Base-by-base conservation (phyloP, 1,140 invertebrate genomes). In the Hyposmocoma kahamanoa region DNA sequence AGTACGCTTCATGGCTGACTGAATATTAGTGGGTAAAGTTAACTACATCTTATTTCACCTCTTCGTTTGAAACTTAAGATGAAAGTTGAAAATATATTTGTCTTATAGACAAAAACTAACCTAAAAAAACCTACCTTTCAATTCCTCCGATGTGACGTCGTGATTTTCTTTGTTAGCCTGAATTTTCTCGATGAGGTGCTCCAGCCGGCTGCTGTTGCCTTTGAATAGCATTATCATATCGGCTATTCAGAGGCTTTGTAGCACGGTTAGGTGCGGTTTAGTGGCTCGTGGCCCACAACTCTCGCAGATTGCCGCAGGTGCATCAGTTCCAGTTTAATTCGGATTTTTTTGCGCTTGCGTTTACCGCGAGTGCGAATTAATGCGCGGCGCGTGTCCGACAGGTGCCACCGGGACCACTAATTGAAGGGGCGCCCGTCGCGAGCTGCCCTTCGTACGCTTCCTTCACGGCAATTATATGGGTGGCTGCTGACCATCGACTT, bases 141-240 rank as follows among this genome's bases (percentile, higher is more conserved):
- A 77, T 50, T 88, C 87, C 47, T 88, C 86, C 3, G 87, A 67
- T 1, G 70, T 84, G n/a, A 86, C 85, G 59, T 87, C 85, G 81
- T 87, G 87, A 50, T 88, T 88, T 61, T 88, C 86, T 81, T 94
- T 94, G 60, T 92, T 93, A 2, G 92, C 92, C 68, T 95, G 93
- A 61, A 95, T 94, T 84, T 94, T 94, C 69, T 94, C 93, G 58
- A 95, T 95, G 55, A 95, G 87, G 62, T 93, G 90, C 81, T 94
- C 93, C 67, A 95, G 78, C 54, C 92, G 88, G 67, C 91, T 92
- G 85, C 93, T 94, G 74, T 94, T 94, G 50, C 93, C 93, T 70
- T 93, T 93, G 87, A 93, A 94, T 72, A 93, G 85, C 92, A 93
- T 93, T 77, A 87, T 87, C 85, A 85, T 86, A 62, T 70, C 81